phyloP scores from a whole-genome alignment of 2,888 invertebrate species.

The Papilio elwesi region DNA sequence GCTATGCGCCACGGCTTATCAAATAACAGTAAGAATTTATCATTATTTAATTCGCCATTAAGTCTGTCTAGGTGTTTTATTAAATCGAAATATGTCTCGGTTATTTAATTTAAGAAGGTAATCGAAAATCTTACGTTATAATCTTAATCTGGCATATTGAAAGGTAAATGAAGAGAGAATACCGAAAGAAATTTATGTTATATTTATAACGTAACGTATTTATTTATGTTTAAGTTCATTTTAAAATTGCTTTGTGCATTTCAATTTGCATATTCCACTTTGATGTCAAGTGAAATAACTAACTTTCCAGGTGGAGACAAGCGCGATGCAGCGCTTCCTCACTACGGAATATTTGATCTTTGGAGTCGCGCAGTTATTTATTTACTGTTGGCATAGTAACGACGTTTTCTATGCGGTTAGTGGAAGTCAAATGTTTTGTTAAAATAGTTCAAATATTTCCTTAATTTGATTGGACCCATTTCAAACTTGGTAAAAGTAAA shows the following conservation, averaged over 20 bases:
- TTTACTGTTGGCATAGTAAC: conserved; percentile 78
- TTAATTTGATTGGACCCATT: background rate
- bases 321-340: conserved; percentile 63
- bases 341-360: conserved; percentile 72
- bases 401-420: conserved; percentile 66
- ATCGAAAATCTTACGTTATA: no score
- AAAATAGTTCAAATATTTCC: no score
- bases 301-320: conserved; percentile 67
- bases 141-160: no score
- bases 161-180: no score
- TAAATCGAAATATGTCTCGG: no score
- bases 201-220: no score
- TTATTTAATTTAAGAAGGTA: no score
- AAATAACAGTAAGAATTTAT: conserved; percentile 66
- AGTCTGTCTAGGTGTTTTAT: no score
- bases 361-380: conserved; percentile 71
- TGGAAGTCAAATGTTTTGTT: background rate
- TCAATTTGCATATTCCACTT: conserved; percentile 4
- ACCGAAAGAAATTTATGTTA: no score
- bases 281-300: conserved; percentile 21
- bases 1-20: conserved; percentile 74
- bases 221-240: no score
- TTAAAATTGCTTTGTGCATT: conserved; percentile 11
- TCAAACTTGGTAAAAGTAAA: background rate
- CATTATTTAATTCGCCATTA: no score